Conservation (phyloP, 2,113 vertebrate genomes). For the Gasterosteus aculeatus region DNA sequence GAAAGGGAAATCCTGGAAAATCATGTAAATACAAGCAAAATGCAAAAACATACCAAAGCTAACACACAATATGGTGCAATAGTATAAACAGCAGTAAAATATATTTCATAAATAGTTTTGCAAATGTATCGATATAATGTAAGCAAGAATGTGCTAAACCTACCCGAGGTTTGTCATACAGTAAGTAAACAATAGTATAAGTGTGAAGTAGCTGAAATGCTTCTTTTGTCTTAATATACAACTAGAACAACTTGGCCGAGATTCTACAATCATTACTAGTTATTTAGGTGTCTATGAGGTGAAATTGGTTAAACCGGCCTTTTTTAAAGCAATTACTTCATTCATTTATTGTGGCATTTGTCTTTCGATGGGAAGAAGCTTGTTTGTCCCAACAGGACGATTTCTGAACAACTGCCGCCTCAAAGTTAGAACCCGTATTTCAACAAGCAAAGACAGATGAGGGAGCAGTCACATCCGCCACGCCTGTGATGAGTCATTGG, state of each 20-base stretch:
- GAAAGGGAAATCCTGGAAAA: not conserved
- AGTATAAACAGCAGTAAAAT: not conserved
- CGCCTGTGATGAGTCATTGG: not conserved
- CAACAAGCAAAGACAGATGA: slow-evolving; percentile 23
- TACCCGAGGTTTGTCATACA: not conserved
- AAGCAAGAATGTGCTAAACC: too few species aligned
- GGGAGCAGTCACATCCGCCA: not conserved
- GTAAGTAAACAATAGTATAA: not conserved
- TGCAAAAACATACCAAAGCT: not conserved
- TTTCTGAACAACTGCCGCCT: not conserved
- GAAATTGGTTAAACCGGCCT: not conserved
- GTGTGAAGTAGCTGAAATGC: not conserved
- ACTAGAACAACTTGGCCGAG: not conserved
- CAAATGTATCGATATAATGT: not conserved
- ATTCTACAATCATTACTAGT: not conserved
- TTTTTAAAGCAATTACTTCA: not conserved
- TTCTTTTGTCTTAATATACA: not conserved
- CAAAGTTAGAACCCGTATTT: not conserved
- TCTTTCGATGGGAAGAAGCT: too few species aligned
- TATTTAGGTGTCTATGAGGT: not conserved
- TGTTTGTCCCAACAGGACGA: not conserved
- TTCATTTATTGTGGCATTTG: not conserved
- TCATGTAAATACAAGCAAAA: not conserved
- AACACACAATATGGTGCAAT: not conserved
- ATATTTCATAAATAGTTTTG: not conserved